phyloP scores from a whole-genome alignment of 2,113 vertebrate species.

The Cheilinus undulatus region DNA sequence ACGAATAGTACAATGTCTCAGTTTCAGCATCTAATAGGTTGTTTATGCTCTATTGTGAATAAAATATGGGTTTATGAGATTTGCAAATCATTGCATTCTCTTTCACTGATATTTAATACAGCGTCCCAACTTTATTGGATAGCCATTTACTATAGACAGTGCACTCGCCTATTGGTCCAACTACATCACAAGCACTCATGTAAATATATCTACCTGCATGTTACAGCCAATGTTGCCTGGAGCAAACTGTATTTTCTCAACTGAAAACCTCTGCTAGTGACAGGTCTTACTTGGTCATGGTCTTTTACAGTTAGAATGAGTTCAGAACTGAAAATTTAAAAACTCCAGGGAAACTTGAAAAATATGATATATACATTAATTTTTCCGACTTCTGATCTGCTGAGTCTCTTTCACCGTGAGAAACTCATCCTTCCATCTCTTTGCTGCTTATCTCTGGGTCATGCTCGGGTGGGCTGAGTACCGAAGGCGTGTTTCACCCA shows the following conservation, averaged over 20 bases:
- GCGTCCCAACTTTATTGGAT: no score
- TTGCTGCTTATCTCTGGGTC: constrained; percentile 24
- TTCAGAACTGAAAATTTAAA: not conserved
- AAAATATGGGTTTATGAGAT: no score
- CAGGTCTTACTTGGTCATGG: not conserved
- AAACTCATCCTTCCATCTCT: constrained; percentile 34
- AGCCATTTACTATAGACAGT: no score
- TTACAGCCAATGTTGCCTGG: no score
- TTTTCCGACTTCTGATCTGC: not conserved
- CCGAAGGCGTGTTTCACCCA: constrained; percentile 30
- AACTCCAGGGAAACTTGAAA: not conserved
- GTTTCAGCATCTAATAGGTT: no score
- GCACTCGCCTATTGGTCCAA: no score
- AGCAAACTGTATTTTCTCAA: not conserved
- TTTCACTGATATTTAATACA: no score
- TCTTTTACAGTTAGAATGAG: not conserved
- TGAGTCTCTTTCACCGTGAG: constrained; percentile 8
- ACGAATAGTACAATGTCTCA: no score
- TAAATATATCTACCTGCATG: no score
- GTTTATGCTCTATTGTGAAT: no score
- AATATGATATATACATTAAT: not conserved
- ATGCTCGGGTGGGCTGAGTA: constrained; percentile 19
- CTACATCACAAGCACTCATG: no score
- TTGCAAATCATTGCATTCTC: no score
- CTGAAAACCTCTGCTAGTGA: not conserved